phyloP scores from a whole-genome alignment of 2,797 vertebrate genomes.

The Sebastes baramenuke region DNA sequence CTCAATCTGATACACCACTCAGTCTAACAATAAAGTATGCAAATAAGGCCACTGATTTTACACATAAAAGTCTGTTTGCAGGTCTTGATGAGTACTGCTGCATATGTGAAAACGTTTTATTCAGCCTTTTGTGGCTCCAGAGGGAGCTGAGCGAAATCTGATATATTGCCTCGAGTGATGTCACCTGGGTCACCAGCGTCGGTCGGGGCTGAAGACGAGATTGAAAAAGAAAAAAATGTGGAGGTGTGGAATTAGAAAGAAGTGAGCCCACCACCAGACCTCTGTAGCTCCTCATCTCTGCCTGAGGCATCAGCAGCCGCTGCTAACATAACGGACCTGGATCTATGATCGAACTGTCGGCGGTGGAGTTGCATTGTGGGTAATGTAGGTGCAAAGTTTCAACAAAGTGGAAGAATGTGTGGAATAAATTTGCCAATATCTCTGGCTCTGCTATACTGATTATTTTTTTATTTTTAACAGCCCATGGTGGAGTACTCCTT shows the following conservation, averaged over 20 bases:
- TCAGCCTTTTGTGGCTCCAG: background rate
- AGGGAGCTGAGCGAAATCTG: background rate
- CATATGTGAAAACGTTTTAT: background rate
- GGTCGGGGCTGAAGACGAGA: background rate
- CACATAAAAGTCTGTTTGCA: background rate
- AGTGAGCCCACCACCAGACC: background rate
- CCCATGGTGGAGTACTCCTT: background rate
- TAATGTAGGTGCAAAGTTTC: background rate
- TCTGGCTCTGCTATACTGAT: background rate
- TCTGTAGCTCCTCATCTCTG: background rate
- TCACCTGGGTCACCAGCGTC: background rate
- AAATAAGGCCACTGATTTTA: background rate
- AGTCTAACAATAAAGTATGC: background rate
- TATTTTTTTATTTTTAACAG: background rate
- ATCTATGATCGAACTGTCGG: background rate
- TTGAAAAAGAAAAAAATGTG: background rate
- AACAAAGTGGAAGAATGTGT: background rate
- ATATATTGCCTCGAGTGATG: background rate
- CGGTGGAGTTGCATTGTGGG: background rate
- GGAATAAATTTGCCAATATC: background rate
- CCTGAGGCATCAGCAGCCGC: background rate
- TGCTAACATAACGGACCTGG: background rate
- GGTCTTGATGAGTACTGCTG: background rate
- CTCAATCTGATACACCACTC: background rate
- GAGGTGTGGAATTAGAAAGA: background rate